phyloP scores from a whole-genome alignment of 2,888 invertebrate genomes.

The Ashinkailepas kermadecensis region DNA sequence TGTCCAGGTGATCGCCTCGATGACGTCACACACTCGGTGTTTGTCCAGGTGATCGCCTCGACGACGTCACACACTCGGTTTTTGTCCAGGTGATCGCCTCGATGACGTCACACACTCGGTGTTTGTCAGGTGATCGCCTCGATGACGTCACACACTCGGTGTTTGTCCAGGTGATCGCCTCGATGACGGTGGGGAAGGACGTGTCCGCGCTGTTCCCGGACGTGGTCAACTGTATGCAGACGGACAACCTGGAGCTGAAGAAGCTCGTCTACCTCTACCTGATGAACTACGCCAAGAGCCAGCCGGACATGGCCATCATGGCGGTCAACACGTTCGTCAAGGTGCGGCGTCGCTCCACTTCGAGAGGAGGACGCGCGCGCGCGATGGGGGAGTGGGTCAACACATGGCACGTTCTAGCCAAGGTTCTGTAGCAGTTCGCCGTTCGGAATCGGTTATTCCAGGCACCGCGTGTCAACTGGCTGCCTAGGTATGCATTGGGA shows the following conservation, averaged over 20 bases:
- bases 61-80: too few relatives aligned
- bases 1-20: constrained; percentile 80
- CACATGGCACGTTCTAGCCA: too few relatives aligned
- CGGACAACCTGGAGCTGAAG: constrained; percentile 96
- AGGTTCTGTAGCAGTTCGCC: too few relatives aligned
- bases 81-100: too few relatives aligned
- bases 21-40: constrained; percentile 59
- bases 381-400: too few relatives aligned
- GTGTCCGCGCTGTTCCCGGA: constrained; percentile 97
- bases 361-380: too few relatives aligned
- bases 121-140: too few relatives aligned
- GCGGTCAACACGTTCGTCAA: constrained; percentile 99
- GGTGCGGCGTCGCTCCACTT: constrained; percentile 50
- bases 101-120: too few relatives aligned
- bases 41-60: constrained; percentile 44
- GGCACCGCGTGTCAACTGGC: too few relatives aligned
- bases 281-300: constrained; percentile 99
- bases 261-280: constrained; percentile 96
- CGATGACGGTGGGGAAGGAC: constrained; percentile 99
- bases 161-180: constrained; percentile 78
- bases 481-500: too few relatives aligned
- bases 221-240: constrained; percentile 99
- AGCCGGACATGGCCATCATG: constrained; percentile 99
- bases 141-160: too few relatives aligned
- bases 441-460: too few relatives aligned